Conservation (phyloP, 2,888 invertebrate genomes). For the Parascotia fuliginaria region DNA sequence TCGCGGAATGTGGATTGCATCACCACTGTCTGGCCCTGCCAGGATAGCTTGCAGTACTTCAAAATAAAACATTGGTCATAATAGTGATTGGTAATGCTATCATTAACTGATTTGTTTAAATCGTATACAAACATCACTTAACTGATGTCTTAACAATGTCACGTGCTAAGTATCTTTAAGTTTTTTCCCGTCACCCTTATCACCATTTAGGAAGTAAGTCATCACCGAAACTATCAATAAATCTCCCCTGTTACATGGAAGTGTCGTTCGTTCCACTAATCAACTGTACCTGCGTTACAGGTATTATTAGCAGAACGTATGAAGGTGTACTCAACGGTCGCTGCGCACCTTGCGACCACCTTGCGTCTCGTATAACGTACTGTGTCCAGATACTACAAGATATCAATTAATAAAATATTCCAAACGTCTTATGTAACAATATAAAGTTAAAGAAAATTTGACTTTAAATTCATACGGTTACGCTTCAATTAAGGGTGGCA, state of each 20-base stretch:
- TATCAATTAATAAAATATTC: conserved; percentile 59
- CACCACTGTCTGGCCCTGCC: too few species aligned
- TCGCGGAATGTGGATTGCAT: too few species aligned
- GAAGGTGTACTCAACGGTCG: conserved; percentile 78
- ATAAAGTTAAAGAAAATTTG: not conserved
- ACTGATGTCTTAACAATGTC: conserved; percentile 2
- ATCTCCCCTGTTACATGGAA: conserved; percentile 30
- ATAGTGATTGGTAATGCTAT: too few species aligned
- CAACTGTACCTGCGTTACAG: conserved; percentile 71
- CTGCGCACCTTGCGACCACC: conserved; percentile 79
- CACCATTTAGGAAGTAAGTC: conserved; percentile 15
- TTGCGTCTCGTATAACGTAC: conserved; percentile 72
- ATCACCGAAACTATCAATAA: conserved; percentile 20
- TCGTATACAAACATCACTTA: not conserved
- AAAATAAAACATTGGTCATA: too few species aligned
- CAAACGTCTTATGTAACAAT: conserved; percentile 31
- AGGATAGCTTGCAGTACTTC: too few species aligned
- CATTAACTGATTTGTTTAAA: not conserved
- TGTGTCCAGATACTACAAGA: conserved; percentile 71
- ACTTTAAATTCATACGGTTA: not conserved
- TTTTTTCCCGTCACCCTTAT: conserved; percentile 5
- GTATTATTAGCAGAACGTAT: conserved; percentile 57
- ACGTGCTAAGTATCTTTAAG: conserved; percentile 7
- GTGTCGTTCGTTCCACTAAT: conserved; percentile 67
- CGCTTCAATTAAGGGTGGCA: conserved; percentile 10